Evolutionary conservation across 2,113 vertebrate species (phyloP).

Genomic region (Haplotaxodon microlepis): DNA sequence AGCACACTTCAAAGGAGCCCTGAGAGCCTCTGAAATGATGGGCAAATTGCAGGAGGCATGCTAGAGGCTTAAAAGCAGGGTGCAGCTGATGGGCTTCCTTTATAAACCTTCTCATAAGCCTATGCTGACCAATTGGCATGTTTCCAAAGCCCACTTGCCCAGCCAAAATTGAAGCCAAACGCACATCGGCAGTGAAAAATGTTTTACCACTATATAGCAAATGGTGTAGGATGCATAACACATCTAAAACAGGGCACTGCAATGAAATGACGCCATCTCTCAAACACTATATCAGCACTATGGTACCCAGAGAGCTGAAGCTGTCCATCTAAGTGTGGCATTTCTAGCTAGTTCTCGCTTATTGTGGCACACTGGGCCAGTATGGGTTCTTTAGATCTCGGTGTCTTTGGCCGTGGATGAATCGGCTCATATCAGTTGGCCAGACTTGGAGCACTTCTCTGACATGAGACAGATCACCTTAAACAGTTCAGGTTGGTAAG

Average conservation of each 20-base stretch:
- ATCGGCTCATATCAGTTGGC: background rate
- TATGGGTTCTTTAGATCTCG: background rate
- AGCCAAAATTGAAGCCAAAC: background rate
- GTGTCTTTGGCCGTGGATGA: background rate
- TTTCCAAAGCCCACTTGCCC: background rate
- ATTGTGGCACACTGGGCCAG: background rate
- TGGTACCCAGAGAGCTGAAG: background rate
- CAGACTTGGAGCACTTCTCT: background rate
- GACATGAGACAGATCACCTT: background rate
- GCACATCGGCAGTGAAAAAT: background rate
- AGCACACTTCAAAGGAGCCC: background rate
- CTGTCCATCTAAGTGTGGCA: background rate
- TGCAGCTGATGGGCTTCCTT: background rate
- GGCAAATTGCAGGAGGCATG: background rate
- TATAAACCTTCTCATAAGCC: background rate
- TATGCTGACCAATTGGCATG: background rate
- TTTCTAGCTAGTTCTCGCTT: background rate
- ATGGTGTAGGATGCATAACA: background rate
- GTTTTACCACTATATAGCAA: background rate
- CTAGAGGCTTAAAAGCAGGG: background rate
- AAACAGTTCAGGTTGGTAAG: background rate
- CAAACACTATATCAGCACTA: background rate
- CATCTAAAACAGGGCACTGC: background rate
- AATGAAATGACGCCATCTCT: background rate
- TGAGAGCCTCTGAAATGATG: background rate